Base-by-base conservation (phyloP, 2,113 vertebrate species). In the Oreocharis arfaki region DNA sequence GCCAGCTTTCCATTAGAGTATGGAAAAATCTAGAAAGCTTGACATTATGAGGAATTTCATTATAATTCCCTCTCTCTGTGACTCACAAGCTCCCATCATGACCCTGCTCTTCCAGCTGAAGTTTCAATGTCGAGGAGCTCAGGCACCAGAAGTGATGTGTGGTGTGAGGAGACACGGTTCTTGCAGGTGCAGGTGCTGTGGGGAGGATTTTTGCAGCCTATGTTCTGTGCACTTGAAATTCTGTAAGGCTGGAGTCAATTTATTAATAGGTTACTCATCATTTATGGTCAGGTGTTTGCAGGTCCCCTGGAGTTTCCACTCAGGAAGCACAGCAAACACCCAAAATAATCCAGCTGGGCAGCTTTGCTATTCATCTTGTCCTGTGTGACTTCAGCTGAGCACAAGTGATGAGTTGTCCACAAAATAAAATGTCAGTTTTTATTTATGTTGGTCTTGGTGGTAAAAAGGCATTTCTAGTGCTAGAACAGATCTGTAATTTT, bases 381-480 rank as follows among this genome's bases (percentile, higher is more conserved):
- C 64, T 69, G 21, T 21, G 37, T 73, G 81, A 55, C 87, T 92
- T 82, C 79, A 70, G 73, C 78, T 75, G 86, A 87, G 52, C 53
- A 78, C 95, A 70, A 95, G 50, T 82, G 87, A 92, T 37, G 83
- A 86, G 86, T 30, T 41, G 49, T 46, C 64, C 76, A 28, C 33
- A 55, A 86, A 87, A 68, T 73, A 67, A 88, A 94, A n/a, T 20
- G 68, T 78, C 87, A 86, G 15, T 3, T 83, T 93, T 93, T 77
- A 49, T 92, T 95, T 87, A 64, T 69, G 59, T 78, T 26, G 33
- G 44, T 73, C 87, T 93, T 7, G 1, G 27, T 44, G 49, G 89
- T 85, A 80, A 78, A 67, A 69, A 74, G 78, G 35, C 52, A 63
- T 75, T 52, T 84, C 61, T 90, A 39, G 74, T 30, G 52, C 59